Evolutionary conservation across 2,797 vertebrate species (phyloP).

Genomic region (Hyperoplus lanceolatus): DNA sequence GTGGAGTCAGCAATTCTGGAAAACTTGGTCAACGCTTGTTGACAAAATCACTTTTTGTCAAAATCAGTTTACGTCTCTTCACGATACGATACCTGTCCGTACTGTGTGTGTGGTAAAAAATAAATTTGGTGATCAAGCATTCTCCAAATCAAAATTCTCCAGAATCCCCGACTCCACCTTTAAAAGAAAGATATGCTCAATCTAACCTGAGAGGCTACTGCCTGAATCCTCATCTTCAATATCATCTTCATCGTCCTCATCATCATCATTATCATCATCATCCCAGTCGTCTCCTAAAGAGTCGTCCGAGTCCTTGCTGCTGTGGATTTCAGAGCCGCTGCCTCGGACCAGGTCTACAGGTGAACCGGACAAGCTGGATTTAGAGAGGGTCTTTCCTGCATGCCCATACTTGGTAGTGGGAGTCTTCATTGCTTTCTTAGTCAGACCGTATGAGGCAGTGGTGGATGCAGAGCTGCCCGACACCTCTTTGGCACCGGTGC

Average conservation of each 20-base stretch:
- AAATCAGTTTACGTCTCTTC: too few species aligned
- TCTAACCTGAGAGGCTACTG: conserved; percentile 94
- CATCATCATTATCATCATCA: conserved; percentile 85
- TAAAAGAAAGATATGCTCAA: neutral
- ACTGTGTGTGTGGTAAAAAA: too few species aligned
- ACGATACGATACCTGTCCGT: too few species aligned
- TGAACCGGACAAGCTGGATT: conserved; percentile 78
- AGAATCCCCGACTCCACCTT: too few species aligned
- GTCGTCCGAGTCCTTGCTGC: conserved; percentile 94
- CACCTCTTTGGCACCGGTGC: conserved; percentile 84
- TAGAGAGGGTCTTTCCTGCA: conserved; percentile 77
- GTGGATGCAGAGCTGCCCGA: conserved; percentile 73
- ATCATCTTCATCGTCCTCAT: conserved; percentile 84
- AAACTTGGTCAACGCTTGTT: too few species aligned
- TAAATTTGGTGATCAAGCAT: too few species aligned
- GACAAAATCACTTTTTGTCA: too few species aligned
- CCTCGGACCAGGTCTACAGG: conserved; percentile 87
- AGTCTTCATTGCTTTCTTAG: conserved; percentile 84
- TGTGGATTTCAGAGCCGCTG: conserved; percentile 90
- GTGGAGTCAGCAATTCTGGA: too few species aligned
- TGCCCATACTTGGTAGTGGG: conserved; percentile 75
- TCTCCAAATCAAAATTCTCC: too few species aligned
- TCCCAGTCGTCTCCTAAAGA: conserved; percentile 91
- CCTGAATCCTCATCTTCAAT: conserved; percentile 89
- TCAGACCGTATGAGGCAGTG: conserved; percentile 80